A percentile compares a stretch with the other conserved stretches of the same genome.
Evolutionary conservation across 2,113 vertebrate genomes (phyloP).

Genomic region (Podiceps cristatus): DNA sequence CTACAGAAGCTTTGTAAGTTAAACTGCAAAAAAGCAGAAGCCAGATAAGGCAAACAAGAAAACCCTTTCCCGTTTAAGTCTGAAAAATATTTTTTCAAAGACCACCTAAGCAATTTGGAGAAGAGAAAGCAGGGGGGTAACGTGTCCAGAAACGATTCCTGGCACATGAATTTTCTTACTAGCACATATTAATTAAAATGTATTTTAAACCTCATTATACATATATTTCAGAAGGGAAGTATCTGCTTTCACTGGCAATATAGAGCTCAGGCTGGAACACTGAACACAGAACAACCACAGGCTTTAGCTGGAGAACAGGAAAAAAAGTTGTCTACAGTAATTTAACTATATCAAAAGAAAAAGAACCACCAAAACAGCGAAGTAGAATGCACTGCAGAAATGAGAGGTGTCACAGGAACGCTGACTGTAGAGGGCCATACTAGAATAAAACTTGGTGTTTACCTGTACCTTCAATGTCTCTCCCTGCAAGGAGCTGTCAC

Average conservation of each 20-base stretch:
- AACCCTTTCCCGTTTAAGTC: background rate
- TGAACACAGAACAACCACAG: background rate
- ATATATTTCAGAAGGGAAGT: background rate
- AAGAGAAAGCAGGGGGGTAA: background rate
- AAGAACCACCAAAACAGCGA: background rate
- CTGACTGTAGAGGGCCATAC: conserved; percentile 73
- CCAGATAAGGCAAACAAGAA: background rate
- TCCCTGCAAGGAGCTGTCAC: conserved; percentile 99
- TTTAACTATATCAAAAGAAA: background rate
- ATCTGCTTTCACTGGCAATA: background rate
- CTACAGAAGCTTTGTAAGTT: background rate
- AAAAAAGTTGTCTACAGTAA: background rate
- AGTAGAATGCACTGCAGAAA: conserved; percentile 1
- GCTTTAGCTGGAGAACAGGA: background rate
- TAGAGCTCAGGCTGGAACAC: background rate
- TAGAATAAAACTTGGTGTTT: conserved; percentile 95
- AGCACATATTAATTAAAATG: background rate
- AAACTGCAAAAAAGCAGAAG: background rate
- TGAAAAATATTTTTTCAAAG: background rate
- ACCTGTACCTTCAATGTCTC: conserved; percentile 99
- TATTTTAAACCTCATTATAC: background rate
- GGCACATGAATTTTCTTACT: background rate
- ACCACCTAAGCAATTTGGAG: background rate
- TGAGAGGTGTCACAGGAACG: conserved; percentile 24
- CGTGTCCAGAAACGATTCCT: background rate